Percentiles rank a stretch among this genome's conserved stretches.
Evolutionary conservation across 2,797 vertebrate species (phyloP).

Genomic region (Mormyrops boulengeri): DNA sequence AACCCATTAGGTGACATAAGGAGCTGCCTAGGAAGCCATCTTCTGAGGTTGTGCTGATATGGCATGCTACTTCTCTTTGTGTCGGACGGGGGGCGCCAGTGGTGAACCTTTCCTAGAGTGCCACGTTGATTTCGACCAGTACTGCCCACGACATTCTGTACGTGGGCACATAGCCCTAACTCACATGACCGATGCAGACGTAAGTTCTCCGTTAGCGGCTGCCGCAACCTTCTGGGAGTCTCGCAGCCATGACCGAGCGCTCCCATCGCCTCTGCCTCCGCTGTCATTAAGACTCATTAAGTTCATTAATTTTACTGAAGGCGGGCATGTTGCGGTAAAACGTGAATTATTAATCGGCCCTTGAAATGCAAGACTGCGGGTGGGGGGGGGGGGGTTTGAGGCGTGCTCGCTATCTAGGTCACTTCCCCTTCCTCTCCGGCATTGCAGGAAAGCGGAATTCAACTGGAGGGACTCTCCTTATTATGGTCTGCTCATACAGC

Average conservation of each 20-base stretch:
- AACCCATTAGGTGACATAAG: not conserved
- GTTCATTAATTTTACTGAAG: slow-evolving; percentile 66
- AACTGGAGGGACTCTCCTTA: slow-evolving; percentile 50
- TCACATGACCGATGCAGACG: not conserved
- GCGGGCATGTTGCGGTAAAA: slow-evolving; percentile 56
- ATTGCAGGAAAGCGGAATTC: slow-evolving; percentile 55
- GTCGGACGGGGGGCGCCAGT: not conserved
- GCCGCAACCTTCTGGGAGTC: slow-evolving; percentile 58
- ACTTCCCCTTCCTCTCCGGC: slow-evolving; percentile 60
- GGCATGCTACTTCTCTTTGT: not conserved
- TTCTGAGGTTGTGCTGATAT: not conserved
- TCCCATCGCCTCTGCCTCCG: slow-evolving; percentile 48
- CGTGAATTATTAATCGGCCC: slow-evolving; percentile 60
- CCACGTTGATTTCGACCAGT: not conserved
- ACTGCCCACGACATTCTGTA: not conserved
- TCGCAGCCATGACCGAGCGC: slow-evolving; percentile 51
- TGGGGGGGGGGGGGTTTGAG: slow-evolving; percentile 18
- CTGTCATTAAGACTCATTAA: slow-evolving; percentile 71
- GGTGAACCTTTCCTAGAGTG: not conserved
- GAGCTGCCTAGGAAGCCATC: not conserved
- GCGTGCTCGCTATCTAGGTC: slow-evolving; percentile 58
- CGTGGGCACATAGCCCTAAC: not conserved
- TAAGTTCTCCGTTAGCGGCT: slow-evolving; percentile 58
- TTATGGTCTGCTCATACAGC: slow-evolving; percentile 49
- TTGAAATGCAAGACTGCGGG: slow-evolving; percentile 27